Evolutionary conservation across 2,797 vertebrate species (phyloP).

Genomic region (Sebastes oblongus): DNA sequence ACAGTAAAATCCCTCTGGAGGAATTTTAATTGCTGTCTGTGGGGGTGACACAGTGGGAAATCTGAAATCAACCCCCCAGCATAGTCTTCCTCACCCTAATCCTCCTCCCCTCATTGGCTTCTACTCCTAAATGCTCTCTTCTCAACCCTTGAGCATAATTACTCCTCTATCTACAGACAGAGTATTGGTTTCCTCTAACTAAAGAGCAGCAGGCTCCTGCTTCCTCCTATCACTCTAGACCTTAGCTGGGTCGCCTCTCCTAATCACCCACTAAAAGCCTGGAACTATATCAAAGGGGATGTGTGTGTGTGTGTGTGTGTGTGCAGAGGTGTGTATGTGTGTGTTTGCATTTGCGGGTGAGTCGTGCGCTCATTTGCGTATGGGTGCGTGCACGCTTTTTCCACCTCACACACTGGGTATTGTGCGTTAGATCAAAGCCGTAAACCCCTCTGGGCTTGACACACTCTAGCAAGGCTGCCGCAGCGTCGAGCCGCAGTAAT

Average conservation of each 20-base stretch:
- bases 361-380: conserved; percentile 50
- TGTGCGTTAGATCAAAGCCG: conserved; percentile 81
- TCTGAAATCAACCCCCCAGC: conserved; percentile 57
- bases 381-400: conserved; percentile 9
- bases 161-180: conserved; percentile 76
- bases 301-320: conserved; percentile 35
- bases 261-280: conserved; percentile 81
- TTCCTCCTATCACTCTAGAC: conserved; percentile 77
- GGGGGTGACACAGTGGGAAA: conserved; percentile 54
- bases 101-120: conserved; percentile 38
- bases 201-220: conserved; percentile 77
- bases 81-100: conserved; percentile 28
- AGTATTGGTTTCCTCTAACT: conserved; percentile 77
- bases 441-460: conserved; percentile 77
- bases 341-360: conserved; percentile 20
- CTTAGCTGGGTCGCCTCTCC: conserved; percentile 69
- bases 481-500: conserved; percentile 68
- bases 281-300: conserved; percentile 76
- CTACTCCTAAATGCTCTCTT: conserved; percentile 44
- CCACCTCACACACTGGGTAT: conserved; percentile 66
- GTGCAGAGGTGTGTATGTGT: background rate
- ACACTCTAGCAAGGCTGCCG: conserved; percentile 75
- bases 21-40: conserved; percentile 76
- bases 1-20: conserved; percentile 46
- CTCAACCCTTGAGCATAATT: conserved; percentile 76